Base-by-base conservation (phyloP, 92 coral and sea anemone genomes). In the Virgularia gustaviana region DNA sequence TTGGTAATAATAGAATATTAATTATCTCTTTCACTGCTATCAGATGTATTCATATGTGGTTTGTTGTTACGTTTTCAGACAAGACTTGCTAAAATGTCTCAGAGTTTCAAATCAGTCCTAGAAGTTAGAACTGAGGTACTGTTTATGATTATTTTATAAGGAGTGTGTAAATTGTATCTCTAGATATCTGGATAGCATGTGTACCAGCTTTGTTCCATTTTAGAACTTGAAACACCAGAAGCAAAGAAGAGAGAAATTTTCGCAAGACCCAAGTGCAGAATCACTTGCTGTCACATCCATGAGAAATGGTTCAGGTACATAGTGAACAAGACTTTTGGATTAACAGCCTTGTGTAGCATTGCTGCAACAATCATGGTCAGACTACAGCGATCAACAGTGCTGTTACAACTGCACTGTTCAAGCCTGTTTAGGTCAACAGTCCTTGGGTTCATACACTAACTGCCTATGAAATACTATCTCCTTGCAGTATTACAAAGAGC, bases 161-260 rank as follows among this genome's bases (percentile, higher is more conserved):
- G 19, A 6, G 4, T 47, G 23, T 38, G 33, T 29, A 57, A 20
- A 4, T 28, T 1, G 15, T 25, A 25, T 65, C 52, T 33, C 15
- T 30, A 25, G 43, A 24, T n/a, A n/a, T n/a, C n/a, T n/a, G n/a
- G n/a, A n/a, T n/a, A n/a, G n/a, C 44, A 5, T 35, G n/a, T 15
- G 41, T 32, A 57, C 78, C 52, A 51, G 2, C 2, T 19, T 70
- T 34, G 18, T 24, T 15, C 27, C 5, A 0, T 27, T 33, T 19
- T 36, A 92, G 98, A 92, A 92, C 74, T 85, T 92, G 20, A 92
- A 92, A 68, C 98, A 92, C 62, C 98, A 92, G 83, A 92, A 89
- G 57, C 94, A 86, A 58, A 79, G 98, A 73, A 79, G 98, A 82
- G 96, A 92, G 13, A 79, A 94, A 71, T 94, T 94, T 78, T 94